Conservation (phyloP, 1,140 invertebrate genomes). For the Drosophila navojoa region DNA sequence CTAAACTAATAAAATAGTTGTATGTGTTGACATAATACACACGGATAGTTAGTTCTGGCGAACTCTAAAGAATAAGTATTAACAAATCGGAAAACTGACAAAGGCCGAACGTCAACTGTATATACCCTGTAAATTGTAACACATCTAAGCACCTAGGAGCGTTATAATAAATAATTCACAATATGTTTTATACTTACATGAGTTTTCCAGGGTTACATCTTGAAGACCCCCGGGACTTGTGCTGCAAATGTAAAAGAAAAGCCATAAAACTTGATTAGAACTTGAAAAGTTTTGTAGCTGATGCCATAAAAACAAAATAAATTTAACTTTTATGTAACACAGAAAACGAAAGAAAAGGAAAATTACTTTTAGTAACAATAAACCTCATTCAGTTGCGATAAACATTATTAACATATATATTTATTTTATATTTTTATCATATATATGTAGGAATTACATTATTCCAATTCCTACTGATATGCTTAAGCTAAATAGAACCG, state of each 20-base stretch:
- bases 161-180: no score
- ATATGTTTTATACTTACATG: slow-evolving; percentile 64
- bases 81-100: neutral
- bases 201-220: slow-evolving; percentile 85
- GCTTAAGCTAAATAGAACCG: no score
- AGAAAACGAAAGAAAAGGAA: no score
- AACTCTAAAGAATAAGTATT: neutral
- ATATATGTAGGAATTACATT: neutral
- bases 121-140: no score
- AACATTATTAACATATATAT: neutral
- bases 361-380: no score
- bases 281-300: neutral
- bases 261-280: slow-evolving; percentile 52
- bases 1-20: slow-evolving; percentile 14
- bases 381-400: neutral
- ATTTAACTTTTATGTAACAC: neutral
- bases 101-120: neutral
- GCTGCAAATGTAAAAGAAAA: slow-evolving; percentile 82
- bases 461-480: no score
- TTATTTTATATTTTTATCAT: neutral
- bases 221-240: slow-evolving; percentile 85
- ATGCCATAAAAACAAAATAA: neutral
- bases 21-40: slow-evolving; percentile 23
- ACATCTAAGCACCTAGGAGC: no score
- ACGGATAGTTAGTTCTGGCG: neutral